These are phyloP conservation scores for Somateria mollissima DNA, from an alignment of 2,797 vertebrate species.

Conservation along the genomic window DNA sequence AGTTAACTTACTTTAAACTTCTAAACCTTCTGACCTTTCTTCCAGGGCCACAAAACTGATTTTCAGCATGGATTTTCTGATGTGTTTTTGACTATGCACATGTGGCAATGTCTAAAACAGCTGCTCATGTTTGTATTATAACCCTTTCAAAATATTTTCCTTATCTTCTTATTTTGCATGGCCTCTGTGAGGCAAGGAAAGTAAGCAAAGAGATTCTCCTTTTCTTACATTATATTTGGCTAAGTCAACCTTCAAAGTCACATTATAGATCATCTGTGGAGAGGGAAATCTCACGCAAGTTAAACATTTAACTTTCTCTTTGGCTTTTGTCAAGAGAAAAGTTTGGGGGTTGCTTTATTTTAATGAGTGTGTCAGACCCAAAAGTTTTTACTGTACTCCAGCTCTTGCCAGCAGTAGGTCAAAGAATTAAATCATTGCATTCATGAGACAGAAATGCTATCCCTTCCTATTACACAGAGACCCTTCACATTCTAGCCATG, in stretches of 20 bases:
- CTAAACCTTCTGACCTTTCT: slow-evolving; percentile 66
- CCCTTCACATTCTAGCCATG: slow-evolving; percentile 54
- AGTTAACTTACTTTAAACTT: slow-evolving; percentile 75
- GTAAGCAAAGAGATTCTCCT: slow-evolving; percentile 36
- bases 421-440: slow-evolving; percentile 71
- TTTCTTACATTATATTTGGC: neutral
- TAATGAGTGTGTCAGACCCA: slow-evolving; percentile 44
- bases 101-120: slow-evolving; percentile 66
- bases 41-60: slow-evolving; percentile 48
- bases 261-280: slow-evolving; percentile 21
- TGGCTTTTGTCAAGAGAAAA: slow-evolving; percentile 9
- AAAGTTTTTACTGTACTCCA: slow-evolving; percentile 49
- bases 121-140: slow-evolving; percentile 64
- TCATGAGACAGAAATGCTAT: slow-evolving; percentile 70
- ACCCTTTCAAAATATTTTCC: slow-evolving; percentile 62
- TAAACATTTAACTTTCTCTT: slow-evolving; percentile 37
- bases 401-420: slow-evolving; percentile 60
- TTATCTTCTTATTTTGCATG: slow-evolving; percentile 22
- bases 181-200: slow-evolving; percentile 23
- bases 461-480: slow-evolving; percentile 36
- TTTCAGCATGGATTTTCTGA: slow-evolving; percentile 50
- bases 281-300: neutral
- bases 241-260: slow-evolving; percentile 42
- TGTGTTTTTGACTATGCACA: slow-evolving; percentile 26
- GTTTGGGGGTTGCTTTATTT: neutral